phyloP scores from a whole-genome alignment of 2,888 invertebrate species.

The Dryococelus australis region DNA sequence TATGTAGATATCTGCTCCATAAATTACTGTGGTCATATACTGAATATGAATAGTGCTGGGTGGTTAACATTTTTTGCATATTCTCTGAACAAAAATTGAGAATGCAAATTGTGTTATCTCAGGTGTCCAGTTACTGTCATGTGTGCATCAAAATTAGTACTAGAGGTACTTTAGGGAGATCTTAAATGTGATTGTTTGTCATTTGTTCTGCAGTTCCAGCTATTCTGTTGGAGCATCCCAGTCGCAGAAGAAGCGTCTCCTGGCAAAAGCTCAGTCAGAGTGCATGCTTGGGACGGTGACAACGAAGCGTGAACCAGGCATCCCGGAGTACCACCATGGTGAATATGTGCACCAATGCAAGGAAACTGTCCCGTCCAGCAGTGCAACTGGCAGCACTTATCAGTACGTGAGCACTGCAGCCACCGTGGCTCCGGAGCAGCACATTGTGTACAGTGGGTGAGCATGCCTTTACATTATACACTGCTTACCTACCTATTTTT shows the following conservation, averaged over 20 bases:
- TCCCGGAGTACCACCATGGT: constrained; percentile 58
- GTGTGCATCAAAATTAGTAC: no score
- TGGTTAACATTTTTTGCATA: no score
- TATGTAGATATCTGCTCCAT: no score
- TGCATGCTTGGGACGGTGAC: constrained; percentile 57
- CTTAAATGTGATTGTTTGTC: neutral
- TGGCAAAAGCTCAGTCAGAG: constrained; percentile 86
- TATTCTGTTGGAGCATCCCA: constrained; percentile 65
- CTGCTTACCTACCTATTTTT: no score
- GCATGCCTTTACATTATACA: neutral
- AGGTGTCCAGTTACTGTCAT: no score
- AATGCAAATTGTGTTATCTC: no score
- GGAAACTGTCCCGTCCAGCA: constrained; percentile 5
- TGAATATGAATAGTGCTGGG: no score
- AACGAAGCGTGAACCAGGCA: constrained; percentile 54
- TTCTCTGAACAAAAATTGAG: no score
- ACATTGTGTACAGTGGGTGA: constrained; percentile 59
- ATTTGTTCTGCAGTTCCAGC: constrained; percentile 48
- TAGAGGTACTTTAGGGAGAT: no score
- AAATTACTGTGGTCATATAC: no score
- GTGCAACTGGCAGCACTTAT: constrained; percentile 26
- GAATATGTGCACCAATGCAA: constrained; percentile 39
- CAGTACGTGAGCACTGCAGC: constrained; percentile 58
- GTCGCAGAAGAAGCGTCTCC: constrained; percentile 87
- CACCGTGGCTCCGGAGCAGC: constrained; percentile 60